Evolutionary conservation across 2,888 invertebrate species (phyloP).

Genomic region (Labia minor): DNA sequence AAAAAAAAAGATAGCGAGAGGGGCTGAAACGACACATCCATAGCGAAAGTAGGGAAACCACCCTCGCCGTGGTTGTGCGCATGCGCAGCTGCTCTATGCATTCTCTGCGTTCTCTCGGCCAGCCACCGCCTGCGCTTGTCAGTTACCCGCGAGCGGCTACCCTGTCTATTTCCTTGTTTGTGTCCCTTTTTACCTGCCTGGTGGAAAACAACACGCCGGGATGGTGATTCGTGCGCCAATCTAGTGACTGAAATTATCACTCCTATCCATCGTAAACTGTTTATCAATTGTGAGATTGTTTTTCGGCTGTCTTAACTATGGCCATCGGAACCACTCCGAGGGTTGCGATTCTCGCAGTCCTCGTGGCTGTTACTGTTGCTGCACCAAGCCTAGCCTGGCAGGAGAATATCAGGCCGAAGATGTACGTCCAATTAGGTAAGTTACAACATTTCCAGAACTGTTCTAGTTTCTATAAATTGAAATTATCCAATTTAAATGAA

Average conservation of each 20-base stretch:
- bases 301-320: too few species aligned
- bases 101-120: not conserved
- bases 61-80: not conserved
- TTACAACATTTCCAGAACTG: conserved; percentile 31
- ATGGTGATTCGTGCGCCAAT: not conserved
- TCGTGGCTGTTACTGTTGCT: conserved; percentile 31
- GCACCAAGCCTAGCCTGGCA: conserved; percentile 59
- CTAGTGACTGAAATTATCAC: not conserved
- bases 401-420: conserved; percentile 84
- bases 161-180: too few species aligned
- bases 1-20: too few species aligned
- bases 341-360: not conserved
- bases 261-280: too few species aligned
- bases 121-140: conserved; percentile 8
- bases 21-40: too few species aligned
- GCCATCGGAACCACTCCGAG: too few species aligned
- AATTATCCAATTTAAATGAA: too few species aligned
- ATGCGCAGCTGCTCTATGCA: not conserved
- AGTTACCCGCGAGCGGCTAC: not conserved
- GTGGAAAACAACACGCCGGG: not conserved
- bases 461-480: not conserved
- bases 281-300: too few species aligned
- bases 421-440: conserved; percentile 87
- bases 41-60: too few species aligned
- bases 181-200: not conserved